Evolutionary conservation across 2,797 vertebrate genomes (phyloP).

Genomic region (Anomalospiza imberbis): DNA sequence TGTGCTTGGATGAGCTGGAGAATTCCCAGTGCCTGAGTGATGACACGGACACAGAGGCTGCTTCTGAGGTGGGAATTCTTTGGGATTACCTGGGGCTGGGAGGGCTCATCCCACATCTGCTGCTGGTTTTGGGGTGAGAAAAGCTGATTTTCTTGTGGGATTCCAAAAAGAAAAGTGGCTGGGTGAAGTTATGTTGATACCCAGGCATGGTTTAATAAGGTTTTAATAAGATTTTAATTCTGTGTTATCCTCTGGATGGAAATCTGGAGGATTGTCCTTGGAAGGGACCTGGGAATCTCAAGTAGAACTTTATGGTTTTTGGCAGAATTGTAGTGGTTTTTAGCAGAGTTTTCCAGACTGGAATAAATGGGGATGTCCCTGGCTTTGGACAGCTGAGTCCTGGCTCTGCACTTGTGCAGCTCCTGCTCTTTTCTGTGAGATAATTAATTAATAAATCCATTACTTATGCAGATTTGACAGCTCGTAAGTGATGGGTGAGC

Average conservation of each 20-base stretch:
- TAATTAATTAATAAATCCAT: not conserved
- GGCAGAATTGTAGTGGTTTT: not conserved
- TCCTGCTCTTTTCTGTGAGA: not conserved
- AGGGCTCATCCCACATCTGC: not conserved
- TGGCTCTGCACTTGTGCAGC: not conserved
- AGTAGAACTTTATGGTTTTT: not conserved
- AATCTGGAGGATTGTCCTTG: not conserved
- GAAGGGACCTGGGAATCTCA: not conserved
- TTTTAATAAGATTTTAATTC: not conserved
- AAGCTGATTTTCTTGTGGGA: not conserved
- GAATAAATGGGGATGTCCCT: not conserved
- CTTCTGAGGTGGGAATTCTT: conserved; percentile 80
- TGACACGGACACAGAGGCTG: conserved; percentile 89
- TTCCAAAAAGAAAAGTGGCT: not conserved
- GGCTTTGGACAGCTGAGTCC: not conserved
- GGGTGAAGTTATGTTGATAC: not conserved
- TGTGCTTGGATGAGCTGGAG: conserved; percentile 79
- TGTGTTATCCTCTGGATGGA: not conserved
- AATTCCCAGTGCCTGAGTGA: conserved; percentile 90
- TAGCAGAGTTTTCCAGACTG: not conserved
- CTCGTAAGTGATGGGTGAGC: not conserved
- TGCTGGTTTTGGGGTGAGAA: not conserved
- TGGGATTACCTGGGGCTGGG: not conserved
- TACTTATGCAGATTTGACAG: not conserved
- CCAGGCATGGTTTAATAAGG: not conserved